phyloP scores from a whole-genome alignment of 2,797 vertebrate species.

The Carcharodon carcharias region DNA sequence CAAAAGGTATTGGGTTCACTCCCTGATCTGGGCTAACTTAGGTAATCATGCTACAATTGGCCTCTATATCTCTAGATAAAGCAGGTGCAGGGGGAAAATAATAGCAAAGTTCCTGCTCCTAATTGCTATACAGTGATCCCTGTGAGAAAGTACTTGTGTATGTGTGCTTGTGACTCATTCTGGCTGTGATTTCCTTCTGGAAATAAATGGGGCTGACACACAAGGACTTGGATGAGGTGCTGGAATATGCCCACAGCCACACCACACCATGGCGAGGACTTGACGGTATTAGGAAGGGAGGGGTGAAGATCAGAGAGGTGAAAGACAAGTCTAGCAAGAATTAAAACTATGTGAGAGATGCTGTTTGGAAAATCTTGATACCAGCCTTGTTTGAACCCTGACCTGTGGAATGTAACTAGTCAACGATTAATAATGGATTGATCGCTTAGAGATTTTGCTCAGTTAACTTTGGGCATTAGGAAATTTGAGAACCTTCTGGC shows the following conservation, averaged over 20 bases:
- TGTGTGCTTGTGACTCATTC: background rate
- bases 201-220: background rate
- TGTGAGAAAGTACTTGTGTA: background rate
- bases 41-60: background rate
- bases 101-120: background rate
- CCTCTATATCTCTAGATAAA: background rate
- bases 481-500: background rate
- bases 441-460: background rate
- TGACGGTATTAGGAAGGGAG: background rate
- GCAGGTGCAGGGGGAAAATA: background rate
- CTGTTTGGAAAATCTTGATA: background rate
- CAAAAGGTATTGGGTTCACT: background rate
- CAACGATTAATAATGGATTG: background rate
- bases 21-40: background rate
- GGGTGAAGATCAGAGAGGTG: background rate
- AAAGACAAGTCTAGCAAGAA: background rate
- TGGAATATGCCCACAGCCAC: background rate
- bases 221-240: background rate
- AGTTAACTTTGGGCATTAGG: background rate
- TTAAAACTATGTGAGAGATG: background rate
- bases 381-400: background rate
- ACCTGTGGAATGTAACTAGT: background rate
- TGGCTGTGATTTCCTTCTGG: background rate
- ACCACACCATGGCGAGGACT: background rate
- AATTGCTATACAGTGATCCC: background rate